phyloP scores from a whole-genome alignment of 2,113 vertebrate genomes.

The Agapornis roseicollis region DNA sequence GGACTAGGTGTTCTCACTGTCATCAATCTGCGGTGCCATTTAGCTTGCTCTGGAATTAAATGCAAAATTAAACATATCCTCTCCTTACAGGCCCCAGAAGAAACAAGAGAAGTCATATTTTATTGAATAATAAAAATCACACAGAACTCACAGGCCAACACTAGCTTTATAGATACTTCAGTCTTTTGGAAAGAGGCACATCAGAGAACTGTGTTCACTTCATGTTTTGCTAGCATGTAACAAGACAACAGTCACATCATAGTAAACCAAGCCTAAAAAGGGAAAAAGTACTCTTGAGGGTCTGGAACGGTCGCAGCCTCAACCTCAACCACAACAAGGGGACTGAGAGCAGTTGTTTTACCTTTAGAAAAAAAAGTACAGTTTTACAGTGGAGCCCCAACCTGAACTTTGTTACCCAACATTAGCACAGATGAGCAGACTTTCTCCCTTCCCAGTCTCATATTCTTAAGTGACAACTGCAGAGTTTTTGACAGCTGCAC shows the following conservation, averaged over 20 bases:
- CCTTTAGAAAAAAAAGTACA: neutral
- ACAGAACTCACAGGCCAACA: neutral
- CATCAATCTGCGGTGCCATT: neutral
- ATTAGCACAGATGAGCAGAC: neutral
- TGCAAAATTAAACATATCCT: neutral
- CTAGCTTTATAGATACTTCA: neutral
- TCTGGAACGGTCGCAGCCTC: neutral
- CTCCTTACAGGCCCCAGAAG: neutral
- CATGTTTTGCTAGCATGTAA: neutral
- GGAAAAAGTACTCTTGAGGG: neutral
- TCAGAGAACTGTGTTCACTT: neutral
- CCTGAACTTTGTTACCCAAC: neutral
- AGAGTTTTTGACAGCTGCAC: neutral
- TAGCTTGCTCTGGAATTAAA: neutral
- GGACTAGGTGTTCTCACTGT: neutral
- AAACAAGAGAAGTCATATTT: neutral
- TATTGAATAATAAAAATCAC: neutral
- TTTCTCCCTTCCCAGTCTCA: neutral
- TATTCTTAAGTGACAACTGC: neutral
- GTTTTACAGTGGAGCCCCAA: neutral
- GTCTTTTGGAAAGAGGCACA: neutral
- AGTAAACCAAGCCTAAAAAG: conserved; percentile 6
- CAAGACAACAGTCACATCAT: neutral
- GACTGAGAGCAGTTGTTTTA: neutral
- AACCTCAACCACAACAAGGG: neutral